Evolutionary conservation across 2,888 invertebrate species (phyloP).

Genomic region (Himalopsyche kuldschensis): DNA sequence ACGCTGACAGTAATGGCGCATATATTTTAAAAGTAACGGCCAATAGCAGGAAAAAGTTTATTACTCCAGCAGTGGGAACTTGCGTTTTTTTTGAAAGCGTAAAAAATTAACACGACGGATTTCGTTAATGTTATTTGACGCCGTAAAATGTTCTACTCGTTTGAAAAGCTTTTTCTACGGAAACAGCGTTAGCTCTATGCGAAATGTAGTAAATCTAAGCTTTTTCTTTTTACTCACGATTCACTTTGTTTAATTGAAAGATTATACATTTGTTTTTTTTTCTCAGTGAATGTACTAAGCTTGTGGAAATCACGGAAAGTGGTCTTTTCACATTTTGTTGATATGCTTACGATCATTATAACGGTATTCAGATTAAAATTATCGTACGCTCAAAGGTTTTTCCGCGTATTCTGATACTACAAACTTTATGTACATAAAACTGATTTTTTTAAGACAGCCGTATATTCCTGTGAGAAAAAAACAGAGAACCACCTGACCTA

Average conservation of each 20-base stretch:
- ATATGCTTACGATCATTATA: no score
- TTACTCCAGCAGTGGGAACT: background rate
- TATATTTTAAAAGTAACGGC: constrained; percentile 1
- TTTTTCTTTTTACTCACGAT: background rate
- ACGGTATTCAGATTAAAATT: no score
- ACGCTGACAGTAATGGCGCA: constrained; percentile 7
- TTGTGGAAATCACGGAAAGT: no score
- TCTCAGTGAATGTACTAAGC: background rate
- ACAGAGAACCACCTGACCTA: no score
- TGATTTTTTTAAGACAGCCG: no score
- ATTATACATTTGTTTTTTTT: background rate
- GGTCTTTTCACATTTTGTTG: no score
- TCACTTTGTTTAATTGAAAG: background rate
- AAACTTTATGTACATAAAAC: no score
- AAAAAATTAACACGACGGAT: background rate
- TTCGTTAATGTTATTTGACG: background rate
- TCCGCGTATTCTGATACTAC: no score
- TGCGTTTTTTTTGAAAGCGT: background rate
- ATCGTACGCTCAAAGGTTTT: no score
- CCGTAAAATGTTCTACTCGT: background rate
- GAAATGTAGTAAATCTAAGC: background rate
- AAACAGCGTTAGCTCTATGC: background rate
- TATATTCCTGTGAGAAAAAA: no score
- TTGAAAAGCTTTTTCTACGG: background rate
- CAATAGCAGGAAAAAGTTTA: constrained; percentile 1